Base-by-base conservation (phyloP, 37 sponge, comb jelly and placozoan genomes). In the Spongilla lacustris region DNA sequence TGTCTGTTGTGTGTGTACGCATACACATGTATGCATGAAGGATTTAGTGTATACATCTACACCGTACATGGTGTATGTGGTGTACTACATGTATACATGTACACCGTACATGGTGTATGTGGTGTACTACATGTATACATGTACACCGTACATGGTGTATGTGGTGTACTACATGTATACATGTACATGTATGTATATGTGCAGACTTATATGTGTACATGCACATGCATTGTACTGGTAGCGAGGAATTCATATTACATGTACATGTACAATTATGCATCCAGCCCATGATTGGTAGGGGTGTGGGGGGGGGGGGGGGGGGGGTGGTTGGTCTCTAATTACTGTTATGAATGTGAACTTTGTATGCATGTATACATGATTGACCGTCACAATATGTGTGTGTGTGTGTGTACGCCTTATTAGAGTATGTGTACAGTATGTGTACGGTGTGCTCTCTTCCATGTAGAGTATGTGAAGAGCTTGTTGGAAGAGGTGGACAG, bases 401-500 rank as follows among this genome's bases (percentile, higher is more conserved):
- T 34, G 30, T 32, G 36, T 80, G 31, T 71, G 68, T 6, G 58
- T 14, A 58, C 11, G 2, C n/a, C 35, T n/a, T n/a, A n/a, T n/a
- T n/a, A n/a, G n/a, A n/a, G n/a, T n/a, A n/a, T n/a, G n/a, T n/a
- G n/a, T n/a, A 41, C 41, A 3, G 41, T 41, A 41, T 41, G 6
- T 6, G 3, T 41, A 9, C 41, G 6, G 3, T 41, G 3, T 41
- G 41, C 41, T 9, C 41, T 41, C 41, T 41, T 3, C 3, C 30
- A 6, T 67, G 46, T 77, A 95, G 95, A 76, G 21, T 66, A 89
- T 33, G 92, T 95, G 36, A 88, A 82, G 68, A 78, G 85, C 17
- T 85, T 96, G 1, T 26, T 96, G 41, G 37, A 38, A 32, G 97
- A 96, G 46, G 75, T 96, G 79, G 94, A 96, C 73, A 23, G 66